phyloP scores from a whole-genome alignment of 2,888 invertebrate genomes.

The Protodeltote pygarga region DNA sequence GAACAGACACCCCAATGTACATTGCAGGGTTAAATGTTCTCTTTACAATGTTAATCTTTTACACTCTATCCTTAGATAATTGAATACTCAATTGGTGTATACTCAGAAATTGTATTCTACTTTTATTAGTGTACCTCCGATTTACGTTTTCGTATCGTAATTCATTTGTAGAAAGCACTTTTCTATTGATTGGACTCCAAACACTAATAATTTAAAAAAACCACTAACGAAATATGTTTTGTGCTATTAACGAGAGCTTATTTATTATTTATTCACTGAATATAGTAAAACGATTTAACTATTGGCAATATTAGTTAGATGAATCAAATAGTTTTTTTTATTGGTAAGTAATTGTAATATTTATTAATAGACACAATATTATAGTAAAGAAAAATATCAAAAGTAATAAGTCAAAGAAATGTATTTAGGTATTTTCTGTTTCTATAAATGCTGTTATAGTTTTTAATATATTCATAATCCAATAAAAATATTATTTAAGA shows the following conservation, averaged over 20 bases:
- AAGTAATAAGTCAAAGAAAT: no score
- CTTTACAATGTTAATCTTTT: conserved; percentile 28
- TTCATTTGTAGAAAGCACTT: conserved; percentile 4
- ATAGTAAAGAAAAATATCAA: no score
- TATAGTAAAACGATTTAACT: conserved; percentile 16
- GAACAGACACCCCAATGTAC: conserved; percentile 31
- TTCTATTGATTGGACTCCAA: background rate
- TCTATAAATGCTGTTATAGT: no score
- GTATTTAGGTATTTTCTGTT: no score
- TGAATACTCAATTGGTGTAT: conserved; percentile 42
- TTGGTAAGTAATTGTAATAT: no score
- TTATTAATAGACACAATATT: no score
- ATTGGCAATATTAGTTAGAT: conserved; percentile 19
- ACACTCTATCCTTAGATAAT: conserved; percentile 28
- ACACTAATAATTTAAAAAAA: conserved; percentile 9
- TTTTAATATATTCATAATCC: no score
- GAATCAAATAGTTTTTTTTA: no score
- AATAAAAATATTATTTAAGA: conserved; percentile 7
- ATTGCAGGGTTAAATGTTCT: conserved; percentile 25
- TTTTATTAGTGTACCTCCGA: conserved; percentile 12
- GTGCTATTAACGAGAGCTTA: conserved; percentile 38
- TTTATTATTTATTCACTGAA: conserved; percentile 14
- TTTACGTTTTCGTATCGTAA: conserved; percentile 4
- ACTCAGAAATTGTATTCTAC: conserved; percentile 21
- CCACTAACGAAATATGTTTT: conserved; percentile 10